Conservation (phyloP, 2,113 vertebrate species). For the Chamaetylas fuelleborni region DNA sequence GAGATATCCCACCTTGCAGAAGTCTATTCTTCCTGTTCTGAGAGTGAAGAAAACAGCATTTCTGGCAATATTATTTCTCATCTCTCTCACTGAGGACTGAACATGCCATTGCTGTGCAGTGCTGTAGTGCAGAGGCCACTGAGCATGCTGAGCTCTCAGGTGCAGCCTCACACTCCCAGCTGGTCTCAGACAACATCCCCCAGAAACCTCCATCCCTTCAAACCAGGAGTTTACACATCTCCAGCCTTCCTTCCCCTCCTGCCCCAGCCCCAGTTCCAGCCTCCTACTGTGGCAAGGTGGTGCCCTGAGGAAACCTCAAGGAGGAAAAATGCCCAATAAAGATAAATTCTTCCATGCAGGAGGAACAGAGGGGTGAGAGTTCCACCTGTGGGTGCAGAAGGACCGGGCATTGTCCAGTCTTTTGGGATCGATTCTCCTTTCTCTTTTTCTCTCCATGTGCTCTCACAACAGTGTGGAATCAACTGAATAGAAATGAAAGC, state of each 20-base stretch:
- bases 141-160: background rate
- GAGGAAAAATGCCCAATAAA: background rate
- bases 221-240: background rate
- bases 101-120: background rate
- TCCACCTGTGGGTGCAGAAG: background rate
- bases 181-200: background rate
- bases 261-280: background rate
- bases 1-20: background rate
- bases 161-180: background rate
- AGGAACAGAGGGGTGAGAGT: background rate
- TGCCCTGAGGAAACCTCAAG: background rate
- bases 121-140: background rate
- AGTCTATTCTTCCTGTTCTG: background rate
- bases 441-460: background rate
- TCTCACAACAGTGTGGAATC: background rate
- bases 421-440: background rate
- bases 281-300: background rate
- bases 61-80: background rate
- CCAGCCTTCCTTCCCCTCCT: background rate
- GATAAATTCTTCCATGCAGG: background rate
- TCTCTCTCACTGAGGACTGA: background rate
- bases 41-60: background rate
- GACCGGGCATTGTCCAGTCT: accelerated
- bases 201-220: background rate
- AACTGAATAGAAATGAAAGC: background rate